Evolutionary conservation across 2,113 vertebrate species (phyloP).

Genomic region (Nesospiza acunhae): DNA sequence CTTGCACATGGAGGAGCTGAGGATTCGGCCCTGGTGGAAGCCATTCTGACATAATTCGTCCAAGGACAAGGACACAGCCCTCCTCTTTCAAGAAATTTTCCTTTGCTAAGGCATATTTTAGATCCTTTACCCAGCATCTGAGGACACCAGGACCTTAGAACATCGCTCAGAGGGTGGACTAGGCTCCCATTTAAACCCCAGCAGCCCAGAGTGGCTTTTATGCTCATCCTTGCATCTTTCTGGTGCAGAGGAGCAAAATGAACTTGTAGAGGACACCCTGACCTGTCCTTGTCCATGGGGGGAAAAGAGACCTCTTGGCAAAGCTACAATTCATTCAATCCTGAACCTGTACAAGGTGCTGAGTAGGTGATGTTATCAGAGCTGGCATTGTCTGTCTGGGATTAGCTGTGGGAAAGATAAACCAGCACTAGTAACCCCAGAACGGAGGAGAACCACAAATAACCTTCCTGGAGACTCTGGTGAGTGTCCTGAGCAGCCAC

Average conservation of each 20-base stretch:
- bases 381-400: not conserved
- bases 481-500: accelerated
- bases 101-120: not conserved
- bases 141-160: not conserved
- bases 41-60: not conserved
- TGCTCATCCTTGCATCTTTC: not conserved
- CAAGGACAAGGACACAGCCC: not conserved
- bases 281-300: not conserved
- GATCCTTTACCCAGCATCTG: not conserved
- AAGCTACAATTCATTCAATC: not conserved
- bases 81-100: not conserved
- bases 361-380: not conserved
- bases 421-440: not conserved
- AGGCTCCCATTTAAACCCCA: not conserved
- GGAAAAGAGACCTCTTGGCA: not conserved
- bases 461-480: not conserved
- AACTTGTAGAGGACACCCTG: not conserved
- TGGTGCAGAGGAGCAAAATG: not conserved
- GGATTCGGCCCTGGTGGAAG: not conserved
- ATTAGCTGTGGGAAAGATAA: not conserved
- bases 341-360: not conserved
- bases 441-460: not conserved
- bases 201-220: not conserved
- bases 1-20: not conserved
- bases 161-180: not conserved